Evolutionary conservation across 2,113 vertebrate genomes (phyloP), one percentile per base, ranked within the genome.

Genomic region (Bolborhynchus lineola): DNA sequence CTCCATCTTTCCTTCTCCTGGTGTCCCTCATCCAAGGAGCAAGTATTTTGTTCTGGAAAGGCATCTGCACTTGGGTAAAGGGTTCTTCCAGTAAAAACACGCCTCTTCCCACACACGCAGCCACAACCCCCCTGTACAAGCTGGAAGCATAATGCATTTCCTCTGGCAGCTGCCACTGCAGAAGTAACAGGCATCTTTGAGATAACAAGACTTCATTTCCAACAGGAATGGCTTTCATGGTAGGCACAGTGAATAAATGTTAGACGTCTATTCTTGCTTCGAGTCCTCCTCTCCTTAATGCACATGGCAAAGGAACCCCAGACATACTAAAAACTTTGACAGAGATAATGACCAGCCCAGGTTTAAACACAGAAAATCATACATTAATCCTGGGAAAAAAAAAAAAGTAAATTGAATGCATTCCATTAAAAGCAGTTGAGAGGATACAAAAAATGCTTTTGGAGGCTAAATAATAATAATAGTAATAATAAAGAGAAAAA

Each of bases 151-250:
- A 93, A 88, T 71, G 65, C 65, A 39, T 91, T 95, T 93, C 92
- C 81, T 69, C 76, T 88, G 92, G 77, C 88, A 95, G 82, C 80
- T 92, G 88, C 86, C 86, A 92, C 57, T 4, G 4, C 77, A 94
- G 72, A 94, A 67, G 7, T 77, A 92, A 94, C 65, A 92, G 37
- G 35, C 62, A 75, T 93, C 83, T 86, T 91, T 62, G 85, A 94
- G 92, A 94, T 86, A 93, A 88, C 71, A 82, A 72, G 90, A 67
- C 60, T 96, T 89, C 72, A 39, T 82, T 84, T 92, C 91, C 79
- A 91, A 87, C 46, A 74, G 70, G 47, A 89, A 69, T 2, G 3
- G 57, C 41, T 92, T 86, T 95, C 74, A 86, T 57, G 84, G 95
- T 88, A 92, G 60, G 85, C 92, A 83, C 29, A 79, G 37, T 76